phyloP scores from a whole-genome alignment of 2,797 vertebrate species.

The Setipinna tenuifilis region DNA sequence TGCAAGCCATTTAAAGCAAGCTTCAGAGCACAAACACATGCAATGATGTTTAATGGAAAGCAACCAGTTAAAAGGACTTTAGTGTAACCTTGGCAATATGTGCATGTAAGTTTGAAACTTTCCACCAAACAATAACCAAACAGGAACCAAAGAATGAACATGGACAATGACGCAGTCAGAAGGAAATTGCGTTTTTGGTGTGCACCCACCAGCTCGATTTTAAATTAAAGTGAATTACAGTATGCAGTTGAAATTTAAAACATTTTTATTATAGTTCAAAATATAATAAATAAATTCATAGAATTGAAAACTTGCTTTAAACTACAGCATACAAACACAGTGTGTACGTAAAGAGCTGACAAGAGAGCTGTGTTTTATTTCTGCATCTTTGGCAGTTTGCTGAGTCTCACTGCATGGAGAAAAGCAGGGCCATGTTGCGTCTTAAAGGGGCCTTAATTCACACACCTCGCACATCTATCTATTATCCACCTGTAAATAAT shows the following conservation, averaged over 20 bases:
- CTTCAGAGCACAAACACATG: not conserved
- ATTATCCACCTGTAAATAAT: constrained; percentile 59
- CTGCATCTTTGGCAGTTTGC: constrained; percentile 2
- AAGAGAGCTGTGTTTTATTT: not conserved
- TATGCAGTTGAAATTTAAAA: too few relatives aligned
- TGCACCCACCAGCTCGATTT: too few relatives aligned
- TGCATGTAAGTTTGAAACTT: not conserved
- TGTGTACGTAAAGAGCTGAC: not conserved
- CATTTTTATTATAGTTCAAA: too few relatives aligned
- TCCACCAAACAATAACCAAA: not conserved
- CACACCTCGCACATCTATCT: constrained; percentile 5
- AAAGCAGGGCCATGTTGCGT: not conserved
- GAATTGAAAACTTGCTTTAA: not conserved
- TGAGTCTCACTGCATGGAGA: not conserved
- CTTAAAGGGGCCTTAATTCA: constrained; percentile 1
- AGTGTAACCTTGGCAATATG: not conserved
- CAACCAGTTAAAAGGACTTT: not conserved
- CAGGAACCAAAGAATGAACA: too few relatives aligned
- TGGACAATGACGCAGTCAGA: too few relatives aligned
- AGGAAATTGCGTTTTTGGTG: too few relatives aligned
- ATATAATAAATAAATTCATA: too few relatives aligned
- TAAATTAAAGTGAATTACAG: too few relatives aligned
- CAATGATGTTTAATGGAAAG: not conserved
- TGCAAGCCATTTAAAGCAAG: not conserved
- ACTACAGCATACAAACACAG: not conserved